Conservation (phyloP, 2,113 vertebrate species). For the Melozone crissalis region DNA sequence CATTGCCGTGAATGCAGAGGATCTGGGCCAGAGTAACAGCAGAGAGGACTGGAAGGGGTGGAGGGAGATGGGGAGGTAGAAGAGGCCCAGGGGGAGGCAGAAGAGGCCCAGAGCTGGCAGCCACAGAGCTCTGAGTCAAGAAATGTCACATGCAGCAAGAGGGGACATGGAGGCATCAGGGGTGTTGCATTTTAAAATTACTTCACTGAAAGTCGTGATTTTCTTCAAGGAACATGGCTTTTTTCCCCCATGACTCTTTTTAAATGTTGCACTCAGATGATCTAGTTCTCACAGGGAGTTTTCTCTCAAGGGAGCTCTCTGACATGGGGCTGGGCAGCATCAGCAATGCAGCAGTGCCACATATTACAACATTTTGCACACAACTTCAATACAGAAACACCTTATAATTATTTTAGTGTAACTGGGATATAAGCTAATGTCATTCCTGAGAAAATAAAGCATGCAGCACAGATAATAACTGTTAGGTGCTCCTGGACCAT, state of each 20-base stretch:
- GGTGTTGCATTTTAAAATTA: fast-evolving
- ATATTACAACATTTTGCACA: background rate
- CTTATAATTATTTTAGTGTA: background rate
- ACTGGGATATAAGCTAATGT: background rate
- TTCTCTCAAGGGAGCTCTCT: background rate
- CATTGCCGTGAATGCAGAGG: background rate
- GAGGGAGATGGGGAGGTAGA: background rate
- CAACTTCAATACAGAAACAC: background rate
- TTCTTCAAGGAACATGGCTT: background rate
- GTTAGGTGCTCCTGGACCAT: background rate
- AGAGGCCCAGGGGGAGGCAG: background rate
- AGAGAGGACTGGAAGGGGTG: background rate
- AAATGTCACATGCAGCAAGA: background rate
- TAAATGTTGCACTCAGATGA: background rate
- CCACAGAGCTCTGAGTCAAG: fast-evolving
- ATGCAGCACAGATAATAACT: background rate
- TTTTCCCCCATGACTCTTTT: background rate
- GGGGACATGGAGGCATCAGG: fast-evolving
- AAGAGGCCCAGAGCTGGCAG: background rate
- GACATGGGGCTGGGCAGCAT: background rate
- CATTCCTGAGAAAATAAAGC: background rate
- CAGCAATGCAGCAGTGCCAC: background rate
- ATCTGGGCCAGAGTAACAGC: background rate
- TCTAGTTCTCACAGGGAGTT: background rate
- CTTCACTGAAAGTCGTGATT: background rate